Percentiles rank a stretch among this genome's conserved stretches.
These are phyloP conservation scores for Caranx melampygus DNA, from an alignment of 2,113 vertebrate genomes.

Conservation along the genomic window DNA sequence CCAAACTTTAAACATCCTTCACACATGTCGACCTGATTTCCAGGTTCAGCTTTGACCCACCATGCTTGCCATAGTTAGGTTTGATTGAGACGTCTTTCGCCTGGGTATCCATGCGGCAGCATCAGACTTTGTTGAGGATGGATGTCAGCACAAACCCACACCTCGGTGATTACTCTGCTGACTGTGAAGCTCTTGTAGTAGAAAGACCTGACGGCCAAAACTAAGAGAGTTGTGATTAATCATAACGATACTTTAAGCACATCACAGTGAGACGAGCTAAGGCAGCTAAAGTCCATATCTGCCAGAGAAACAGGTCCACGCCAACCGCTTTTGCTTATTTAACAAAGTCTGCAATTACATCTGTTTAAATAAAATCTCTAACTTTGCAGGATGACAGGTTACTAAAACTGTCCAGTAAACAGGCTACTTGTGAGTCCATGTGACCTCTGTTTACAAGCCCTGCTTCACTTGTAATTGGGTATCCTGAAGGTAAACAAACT, in stretches of 20 bases:
- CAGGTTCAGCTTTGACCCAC: background rate
- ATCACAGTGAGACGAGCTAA: background rate
- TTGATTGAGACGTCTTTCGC: too few species aligned
- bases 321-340: constrained; percentile 47
- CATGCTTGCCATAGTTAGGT: background rate
- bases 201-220: background rate
- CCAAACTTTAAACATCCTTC: background rate
- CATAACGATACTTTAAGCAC: background rate
- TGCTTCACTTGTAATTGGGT: constrained; percentile 53
- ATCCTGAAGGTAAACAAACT: constrained; percentile 49
- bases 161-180: background rate
- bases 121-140: background rate
- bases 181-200: background rate
- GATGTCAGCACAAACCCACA: background rate
- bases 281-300: constrained; percentile 14
- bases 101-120: too few species aligned
- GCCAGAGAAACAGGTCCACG: background rate
- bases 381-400: constrained; percentile 57
- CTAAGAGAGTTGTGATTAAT: background rate
- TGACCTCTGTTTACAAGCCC: constrained; percentile 52
- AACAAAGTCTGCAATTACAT: constrained; percentile 56
- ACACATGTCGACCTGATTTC: background rate
- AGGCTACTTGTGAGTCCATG: constrained; percentile 50
- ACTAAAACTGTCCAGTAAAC: constrained; percentile 61
- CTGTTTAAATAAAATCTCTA: constrained; percentile 48